These are phyloP conservation scores for Chiloscyllium plagiosum DNA, from an alignment of 2,113 vertebrate species.

Conservation along the genomic window DNA sequence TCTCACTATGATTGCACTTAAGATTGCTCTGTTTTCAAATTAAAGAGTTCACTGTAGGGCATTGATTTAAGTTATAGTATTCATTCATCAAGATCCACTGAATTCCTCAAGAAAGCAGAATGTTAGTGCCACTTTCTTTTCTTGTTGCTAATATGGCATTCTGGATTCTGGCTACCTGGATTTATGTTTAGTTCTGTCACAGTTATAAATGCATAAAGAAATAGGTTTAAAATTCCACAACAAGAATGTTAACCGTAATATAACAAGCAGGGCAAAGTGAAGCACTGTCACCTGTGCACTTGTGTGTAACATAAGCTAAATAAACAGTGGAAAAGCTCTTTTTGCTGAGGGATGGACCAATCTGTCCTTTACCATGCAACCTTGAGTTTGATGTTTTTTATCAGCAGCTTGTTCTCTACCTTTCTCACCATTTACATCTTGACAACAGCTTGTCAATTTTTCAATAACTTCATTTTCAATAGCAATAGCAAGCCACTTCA, in stretches of 20 bases:
- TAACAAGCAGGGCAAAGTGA: neutral
- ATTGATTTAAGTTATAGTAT: neutral
- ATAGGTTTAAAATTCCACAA: neutral
- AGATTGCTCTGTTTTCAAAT: neutral
- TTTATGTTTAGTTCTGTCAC: neutral
- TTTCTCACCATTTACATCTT: neutral
- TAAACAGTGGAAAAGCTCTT: neutral
- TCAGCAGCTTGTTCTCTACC: neutral
- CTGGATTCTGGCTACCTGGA: neutral
- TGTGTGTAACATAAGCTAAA: neutral
- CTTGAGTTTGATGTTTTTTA: neutral
- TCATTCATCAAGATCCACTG: neutral
- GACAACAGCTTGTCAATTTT: neutral
- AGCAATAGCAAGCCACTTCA: neutral
- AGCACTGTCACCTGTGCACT: neutral
- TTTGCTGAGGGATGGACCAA: neutral
- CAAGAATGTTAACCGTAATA: neutral
- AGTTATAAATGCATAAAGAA: neutral
- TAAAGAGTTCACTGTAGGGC: neutral
- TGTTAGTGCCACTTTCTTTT: neutral
- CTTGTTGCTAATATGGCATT: neutral
- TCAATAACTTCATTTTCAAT: neutral
- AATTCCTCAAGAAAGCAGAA: neutral
- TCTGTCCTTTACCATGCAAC: neutral
- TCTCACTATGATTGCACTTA: no score